A percentile compares a stretch with the other conserved stretches of the same genome.
Conservation (phyloP, 2,888 invertebrate species). For the Eristalis pertinax region DNA sequence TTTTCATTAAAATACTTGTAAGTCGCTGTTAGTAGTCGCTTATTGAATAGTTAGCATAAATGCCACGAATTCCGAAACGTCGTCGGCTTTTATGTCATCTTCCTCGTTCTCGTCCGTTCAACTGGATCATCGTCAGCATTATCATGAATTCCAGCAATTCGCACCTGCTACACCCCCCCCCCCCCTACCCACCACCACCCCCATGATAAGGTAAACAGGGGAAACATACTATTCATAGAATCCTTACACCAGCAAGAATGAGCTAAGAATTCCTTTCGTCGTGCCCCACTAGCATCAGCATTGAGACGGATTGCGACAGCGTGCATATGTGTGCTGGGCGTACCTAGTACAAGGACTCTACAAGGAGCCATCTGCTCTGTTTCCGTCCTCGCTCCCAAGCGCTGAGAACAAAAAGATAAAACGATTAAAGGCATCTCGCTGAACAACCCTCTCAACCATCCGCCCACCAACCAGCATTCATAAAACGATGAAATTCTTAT, state of each 20-base stretch:
- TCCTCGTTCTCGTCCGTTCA: background rate
- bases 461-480: slow-evolving; percentile 15
- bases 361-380: slow-evolving; percentile 6
- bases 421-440: slow-evolving; percentile 58
- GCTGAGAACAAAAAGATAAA: slow-evolving; percentile 33
- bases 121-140: background rate
- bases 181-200: background rate
- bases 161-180: slow-evolving; percentile 12
- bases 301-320: slow-evolving; percentile 14
- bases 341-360: slow-evolving; percentile 7
- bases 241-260: slow-evolving; percentile 23
- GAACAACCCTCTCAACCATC: background rate
- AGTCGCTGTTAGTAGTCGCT: slow-evolving; percentile 62
- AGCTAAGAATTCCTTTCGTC: slow-evolving; percentile 41
- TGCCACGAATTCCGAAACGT: slow-evolving; percentile 53
- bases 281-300: slow-evolving; percentile 7
- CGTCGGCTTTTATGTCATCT: slow-evolving; percentile 8
- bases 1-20: slow-evolving; percentile 70
- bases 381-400: background rate
- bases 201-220: slow-evolving; percentile 17
- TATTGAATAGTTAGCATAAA: slow-evolving; percentile 69
- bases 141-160: slow-evolving; percentile 20
- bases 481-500: slow-evolving; percentile 61
- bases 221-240: slow-evolving; percentile 32
- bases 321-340: background rate